These are phyloP conservation scores for Malacosoma neustria DNA, from an alignment of 2,888 invertebrate species.

Conservation along the genomic window DNA sequence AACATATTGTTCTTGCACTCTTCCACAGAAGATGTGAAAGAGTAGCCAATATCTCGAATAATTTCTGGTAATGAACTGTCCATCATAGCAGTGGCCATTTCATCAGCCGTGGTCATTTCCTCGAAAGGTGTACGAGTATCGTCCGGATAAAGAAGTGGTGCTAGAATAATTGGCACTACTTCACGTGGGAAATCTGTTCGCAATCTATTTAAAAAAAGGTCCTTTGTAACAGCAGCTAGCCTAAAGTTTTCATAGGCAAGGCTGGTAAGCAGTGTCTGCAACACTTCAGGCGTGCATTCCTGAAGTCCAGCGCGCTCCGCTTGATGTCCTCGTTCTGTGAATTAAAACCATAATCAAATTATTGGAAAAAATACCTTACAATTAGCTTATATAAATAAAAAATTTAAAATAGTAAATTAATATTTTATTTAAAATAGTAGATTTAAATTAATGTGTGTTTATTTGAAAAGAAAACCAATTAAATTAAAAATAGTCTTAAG, in stretches of 20 bases:
- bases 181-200: constrained; percentile 92
- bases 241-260: constrained; percentile 77
- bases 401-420: background rate
- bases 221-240: constrained; percentile 82
- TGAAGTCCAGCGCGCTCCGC: constrained; percentile 88
- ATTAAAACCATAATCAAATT: too few species aligned
- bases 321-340: constrained; percentile 77
- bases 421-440: background rate
- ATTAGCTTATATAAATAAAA: too few species aligned
- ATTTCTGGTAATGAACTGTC: constrained; percentile 90
- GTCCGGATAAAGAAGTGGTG: constrained; percentile 90
- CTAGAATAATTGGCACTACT: constrained; percentile 90
- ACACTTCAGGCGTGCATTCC: constrained; percentile 92
- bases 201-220: constrained; percentile 86
- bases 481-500: too few species aligned
- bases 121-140: constrained; percentile 79
- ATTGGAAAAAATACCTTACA: too few species aligned
- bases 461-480: too few species aligned
- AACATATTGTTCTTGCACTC: constrained; percentile 90
- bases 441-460: too few species aligned
- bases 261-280: constrained; percentile 85
- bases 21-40: constrained; percentile 89
- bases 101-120: constrained; percentile 78
- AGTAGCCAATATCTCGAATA: constrained; percentile 93
- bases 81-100: constrained; percentile 77